Conservation (phyloP, 2,797 vertebrate genomes). For the Pangasius djambal region DNA sequence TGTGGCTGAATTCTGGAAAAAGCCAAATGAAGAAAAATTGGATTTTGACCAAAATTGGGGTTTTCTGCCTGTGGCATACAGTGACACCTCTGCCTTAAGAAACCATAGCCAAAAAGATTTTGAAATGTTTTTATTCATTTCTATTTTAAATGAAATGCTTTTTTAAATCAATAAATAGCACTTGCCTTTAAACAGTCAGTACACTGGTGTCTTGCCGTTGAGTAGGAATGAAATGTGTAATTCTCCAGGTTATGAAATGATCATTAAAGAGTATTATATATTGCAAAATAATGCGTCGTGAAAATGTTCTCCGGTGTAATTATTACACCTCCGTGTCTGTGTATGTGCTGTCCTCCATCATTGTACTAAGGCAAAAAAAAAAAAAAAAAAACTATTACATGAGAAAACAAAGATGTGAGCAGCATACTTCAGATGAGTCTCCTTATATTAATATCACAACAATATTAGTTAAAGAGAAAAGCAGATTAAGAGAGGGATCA, state of each 20-base stretch:
- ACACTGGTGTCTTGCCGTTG: not conserved
- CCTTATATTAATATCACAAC: not conserved
- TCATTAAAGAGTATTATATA: no score
- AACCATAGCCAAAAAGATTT: not conserved
- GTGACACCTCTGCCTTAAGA: not conserved
- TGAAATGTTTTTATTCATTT: not conserved
- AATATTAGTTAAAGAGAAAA: not conserved
- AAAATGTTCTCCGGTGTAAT: not conserved
- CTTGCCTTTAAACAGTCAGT: not conserved
- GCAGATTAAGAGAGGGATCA: not conserved
- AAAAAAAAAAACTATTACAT: not conserved
- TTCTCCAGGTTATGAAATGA: no score
- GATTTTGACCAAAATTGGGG: not conserved
- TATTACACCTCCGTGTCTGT: not conserved
- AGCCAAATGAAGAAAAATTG: not conserved
- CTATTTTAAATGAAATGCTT: not conserved
- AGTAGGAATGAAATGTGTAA: not conserved
- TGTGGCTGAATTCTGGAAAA: not conserved
- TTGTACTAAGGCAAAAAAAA: not conserved
- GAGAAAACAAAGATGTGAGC: not conserved
- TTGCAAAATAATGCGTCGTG: slow-evolving; percentile 4
- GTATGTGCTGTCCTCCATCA: not conserved
- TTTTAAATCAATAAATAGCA: not conserved
- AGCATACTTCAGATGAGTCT: not conserved
- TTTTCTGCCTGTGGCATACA: not conserved